Evolutionary conservation across 2,888 invertebrate species (phyloP).

Genomic region (Phengaris arion): DNA sequence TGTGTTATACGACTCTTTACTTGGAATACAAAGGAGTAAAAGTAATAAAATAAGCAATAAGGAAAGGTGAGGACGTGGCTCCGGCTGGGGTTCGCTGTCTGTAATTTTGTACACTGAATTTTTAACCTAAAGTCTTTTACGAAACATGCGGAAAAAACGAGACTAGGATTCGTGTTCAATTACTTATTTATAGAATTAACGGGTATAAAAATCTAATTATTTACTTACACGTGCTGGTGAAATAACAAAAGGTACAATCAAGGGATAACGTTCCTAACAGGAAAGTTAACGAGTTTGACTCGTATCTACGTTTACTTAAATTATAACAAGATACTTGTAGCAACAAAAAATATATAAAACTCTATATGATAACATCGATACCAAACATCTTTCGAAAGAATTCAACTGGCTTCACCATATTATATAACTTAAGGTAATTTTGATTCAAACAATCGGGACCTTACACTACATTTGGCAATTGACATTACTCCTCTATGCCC

Average conservation of each 20-base stretch:
- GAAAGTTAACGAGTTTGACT: not conserved
- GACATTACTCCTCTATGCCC: conserved; percentile 47
- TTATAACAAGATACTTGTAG: not conserved
- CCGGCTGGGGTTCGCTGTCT: not conserved
- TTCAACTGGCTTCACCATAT: not conserved
- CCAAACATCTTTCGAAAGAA: not conserved
- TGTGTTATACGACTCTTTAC: conserved; percentile 28
- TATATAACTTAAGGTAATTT: not conserved
- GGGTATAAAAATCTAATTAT: not conserved
- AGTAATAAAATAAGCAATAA: conserved; percentile 24
- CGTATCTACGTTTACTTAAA: not conserved
- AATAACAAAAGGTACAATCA: not conserved
- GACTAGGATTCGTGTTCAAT: not conserved
- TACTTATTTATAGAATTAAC: conserved; percentile 1
- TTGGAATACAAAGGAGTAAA: conserved; percentile 33
- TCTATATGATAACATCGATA: conserved; percentile 6
- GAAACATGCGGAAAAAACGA: not conserved
- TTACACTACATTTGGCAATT: conserved; percentile 65
- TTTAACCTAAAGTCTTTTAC: conserved; percentile 11
- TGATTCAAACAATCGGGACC: conserved; percentile 33
- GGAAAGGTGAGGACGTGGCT: conserved; percentile 20
- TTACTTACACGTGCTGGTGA: not conserved
- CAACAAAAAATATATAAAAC: conserved; percentile 12
- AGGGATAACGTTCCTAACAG: not conserved
- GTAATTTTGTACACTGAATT: conserved; percentile 27